Base-by-base conservation (phyloP, 1,140 invertebrate genomes). In the Dinothrombium tinctorium region DNA sequence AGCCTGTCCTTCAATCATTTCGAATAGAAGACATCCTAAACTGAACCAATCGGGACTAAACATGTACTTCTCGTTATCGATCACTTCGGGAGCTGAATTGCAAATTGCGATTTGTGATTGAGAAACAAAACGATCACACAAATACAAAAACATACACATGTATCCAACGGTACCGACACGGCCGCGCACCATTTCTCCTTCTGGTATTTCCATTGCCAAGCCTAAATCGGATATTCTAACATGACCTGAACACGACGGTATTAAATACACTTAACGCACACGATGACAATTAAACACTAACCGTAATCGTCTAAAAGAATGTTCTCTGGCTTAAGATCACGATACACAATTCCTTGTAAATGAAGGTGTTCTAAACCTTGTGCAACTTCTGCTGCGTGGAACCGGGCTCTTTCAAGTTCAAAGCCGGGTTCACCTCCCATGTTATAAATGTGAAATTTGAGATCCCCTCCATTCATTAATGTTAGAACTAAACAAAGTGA, bases 381-480 rank as follows among this genome's bases (percentile, higher is more conserved):
- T 37, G 61, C 60, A 45, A 76, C 90, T 62, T 98, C 90, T 33
- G 90, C 90, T n/a, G 84, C 80, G 63, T 96, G 96, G 64, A 96
- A 96, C 50, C 82, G 67, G 4, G 86, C 79, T 24, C 92, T 64
- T 50, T 74, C 73, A 49, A 95, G 67, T 49, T 90, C 86, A 55
- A 99, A 82, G 2, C 92, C 90, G 2, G 87, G 86, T 25, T 89
- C 81, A 6, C 76, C 75, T 25, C 87, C 89, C 84, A 99, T 94
- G 59, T 95, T 98, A 61, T 98, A 96, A 52, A 99, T 94, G 62
- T 99, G 92, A 63, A 99, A 99, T 63, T 98, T 98, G 32, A 99
- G 68, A 61, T 99, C 92, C 26, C 92, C 92, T 39, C 92, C 92
- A 61, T 98, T 98, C 92, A 98, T 99, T 48, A 99, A 87, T 35